Conservation (phyloP, 2,113 vertebrate species). For the Genyomyrus donnyi region DNA sequence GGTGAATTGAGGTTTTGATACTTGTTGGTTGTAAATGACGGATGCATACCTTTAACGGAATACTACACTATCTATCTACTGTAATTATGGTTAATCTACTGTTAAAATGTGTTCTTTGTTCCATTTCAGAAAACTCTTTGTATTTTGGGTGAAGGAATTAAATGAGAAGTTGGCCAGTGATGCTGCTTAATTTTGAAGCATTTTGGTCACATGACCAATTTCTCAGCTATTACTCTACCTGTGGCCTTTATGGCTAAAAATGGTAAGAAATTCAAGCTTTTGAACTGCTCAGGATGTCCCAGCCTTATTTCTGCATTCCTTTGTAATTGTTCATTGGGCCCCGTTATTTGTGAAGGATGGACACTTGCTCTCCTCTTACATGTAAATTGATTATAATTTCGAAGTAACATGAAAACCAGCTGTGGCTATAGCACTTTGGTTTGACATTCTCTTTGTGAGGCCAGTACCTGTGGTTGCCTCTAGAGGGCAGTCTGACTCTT, state of each 20-base stretch:
- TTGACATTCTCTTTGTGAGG: background rate
- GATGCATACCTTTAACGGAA: background rate
- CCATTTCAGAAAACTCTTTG: background rate
- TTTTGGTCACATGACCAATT: background rate
- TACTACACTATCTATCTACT: background rate
- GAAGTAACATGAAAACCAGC: constrained; percentile 6
- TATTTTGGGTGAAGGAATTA: background rate
- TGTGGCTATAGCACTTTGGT: background rate
- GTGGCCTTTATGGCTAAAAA: background rate
- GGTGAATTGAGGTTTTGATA: background rate
- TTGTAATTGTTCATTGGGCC: background rate
- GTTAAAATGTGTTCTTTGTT: background rate
- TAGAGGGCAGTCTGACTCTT: background rate
- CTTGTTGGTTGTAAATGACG: background rate
- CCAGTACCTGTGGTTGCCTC: background rate
- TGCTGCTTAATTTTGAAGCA: background rate
- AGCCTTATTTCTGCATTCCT: background rate
- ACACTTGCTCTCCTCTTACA: background rate
- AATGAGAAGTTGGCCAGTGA: background rate
- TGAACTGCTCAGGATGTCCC: background rate
- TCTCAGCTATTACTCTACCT: background rate
- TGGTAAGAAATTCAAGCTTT: background rate
- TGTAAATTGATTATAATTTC: background rate
- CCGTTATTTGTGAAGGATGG: background rate
- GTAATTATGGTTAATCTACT: background rate